Conservation (phyloP, 2,113 vertebrate genomes). For the Petroica traversi region DNA sequence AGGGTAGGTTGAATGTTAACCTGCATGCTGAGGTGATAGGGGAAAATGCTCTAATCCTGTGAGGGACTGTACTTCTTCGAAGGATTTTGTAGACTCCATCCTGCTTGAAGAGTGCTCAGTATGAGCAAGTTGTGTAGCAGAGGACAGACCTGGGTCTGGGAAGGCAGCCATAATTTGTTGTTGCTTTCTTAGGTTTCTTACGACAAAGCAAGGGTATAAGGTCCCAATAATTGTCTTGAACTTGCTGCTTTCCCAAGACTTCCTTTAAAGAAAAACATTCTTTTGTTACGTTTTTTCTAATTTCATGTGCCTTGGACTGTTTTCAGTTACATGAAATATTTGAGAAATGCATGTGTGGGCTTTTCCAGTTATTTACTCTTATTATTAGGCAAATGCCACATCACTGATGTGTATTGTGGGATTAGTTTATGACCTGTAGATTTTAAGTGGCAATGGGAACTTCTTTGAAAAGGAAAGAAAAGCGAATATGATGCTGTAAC, state of each 20-base stretch:
- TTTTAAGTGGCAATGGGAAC: not conserved
- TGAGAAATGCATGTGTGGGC: slow-evolving; percentile 45
- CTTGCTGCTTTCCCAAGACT: slow-evolving; percentile 17
- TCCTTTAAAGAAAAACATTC: not conserved
- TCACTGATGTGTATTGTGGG: not conserved
- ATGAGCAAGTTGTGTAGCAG: not conserved
- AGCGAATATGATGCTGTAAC: not conserved
- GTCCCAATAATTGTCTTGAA: not conserved
- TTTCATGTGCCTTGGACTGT: not conserved
- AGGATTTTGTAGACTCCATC: not conserved
- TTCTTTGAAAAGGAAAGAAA: not conserved
- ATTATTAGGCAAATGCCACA: not conserved
- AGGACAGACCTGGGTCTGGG: not conserved
- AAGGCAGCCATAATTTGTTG: not conserved
- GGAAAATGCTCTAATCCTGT: not conserved
- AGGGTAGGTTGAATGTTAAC: not conserved
- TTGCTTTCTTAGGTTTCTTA: not conserved
- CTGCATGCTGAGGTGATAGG: not conserved
- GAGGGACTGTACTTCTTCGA: not conserved
- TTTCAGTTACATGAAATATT: slow-evolving; percentile 17
- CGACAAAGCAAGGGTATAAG: not conserved
- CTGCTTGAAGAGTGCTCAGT: not conserved
- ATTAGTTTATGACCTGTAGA: not conserved
- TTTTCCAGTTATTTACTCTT: not conserved
- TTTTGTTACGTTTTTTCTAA: not conserved